Base-by-base conservation (phyloP, 2,888 invertebrate genomes). In the Parelbella ahira region DNA sequence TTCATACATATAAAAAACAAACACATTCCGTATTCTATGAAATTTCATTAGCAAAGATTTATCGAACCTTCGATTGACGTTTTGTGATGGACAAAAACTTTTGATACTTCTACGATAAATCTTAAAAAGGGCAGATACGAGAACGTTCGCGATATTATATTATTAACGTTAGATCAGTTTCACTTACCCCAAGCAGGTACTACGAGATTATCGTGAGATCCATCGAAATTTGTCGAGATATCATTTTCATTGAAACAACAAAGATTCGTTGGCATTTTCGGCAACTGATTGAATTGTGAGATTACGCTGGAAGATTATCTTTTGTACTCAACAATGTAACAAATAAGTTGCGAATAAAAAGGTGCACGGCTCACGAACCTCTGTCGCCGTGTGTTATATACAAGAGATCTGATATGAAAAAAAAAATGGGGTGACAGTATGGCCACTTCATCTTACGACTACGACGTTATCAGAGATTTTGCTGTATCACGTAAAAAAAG, bases 201-300 rank as follows among this genome's bases (percentile, higher is more conserved):
- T 42, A 42, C 18, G 34, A 34, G 41, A 42, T 42, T 42, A 42
- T 42, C 34, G 24, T 34, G 27, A 42, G 28, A 42, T 34, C 33
- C 34, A 42, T 42, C 41, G 34, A 42, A 34, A 34, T 19, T 33
- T 34, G 33, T 42, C 33, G 34, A 42, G 27, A 34, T 34, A 42
- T 34, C 41, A 20, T 28, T 42, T 42, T 42, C 27, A 34, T 34
- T 34, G 41, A 28, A 41, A 42, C 33, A 41, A 42, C 41, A 42
- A 42, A 21, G 27, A 28, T 20, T 23, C 21, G 15, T 21, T 6
- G 21, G 34, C 21, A 42, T 34, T 42, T 33, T 21, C 27, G 33
- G 11, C 30, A 19, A 33, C 25, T 33, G 41, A 41, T 33, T 41
- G 41, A 25, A 41, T 33, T 33, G 33, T 9, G 21, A 42, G 27